Evolutionary conservation across 37 sponge, comb jelly and placozoan genomes (phyloP).

Genomic region (Chondrilla cf. caribensis): DNA sequence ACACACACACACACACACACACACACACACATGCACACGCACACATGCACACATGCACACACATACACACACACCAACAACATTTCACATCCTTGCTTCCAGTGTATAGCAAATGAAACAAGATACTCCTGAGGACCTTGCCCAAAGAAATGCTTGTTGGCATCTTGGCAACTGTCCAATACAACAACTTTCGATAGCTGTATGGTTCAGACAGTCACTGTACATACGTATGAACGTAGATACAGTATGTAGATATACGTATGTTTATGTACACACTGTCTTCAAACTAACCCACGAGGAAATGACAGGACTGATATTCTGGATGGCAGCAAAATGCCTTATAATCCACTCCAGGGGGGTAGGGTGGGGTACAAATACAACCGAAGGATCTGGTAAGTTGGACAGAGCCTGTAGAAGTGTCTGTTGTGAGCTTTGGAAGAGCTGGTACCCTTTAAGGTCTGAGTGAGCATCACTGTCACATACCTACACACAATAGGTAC

Average conservation of each 20-base stretch:
- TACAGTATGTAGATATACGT: too few relatives aligned
- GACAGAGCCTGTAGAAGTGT: not conserved
- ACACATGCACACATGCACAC: not conserved
- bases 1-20: not conserved
- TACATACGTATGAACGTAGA: too few relatives aligned
- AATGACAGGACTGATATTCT: too few relatives aligned
- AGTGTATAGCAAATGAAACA: not conserved
- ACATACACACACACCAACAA: not conserved
- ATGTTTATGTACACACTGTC: too few relatives aligned
- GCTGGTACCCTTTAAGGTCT: too few relatives aligned
- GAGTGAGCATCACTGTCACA: not conserved
- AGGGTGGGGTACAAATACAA: slow-evolving; percentile 10
- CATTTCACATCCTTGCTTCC: not conserved
- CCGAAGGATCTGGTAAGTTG: not conserved
- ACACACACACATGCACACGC: not conserved
- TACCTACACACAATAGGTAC: too few relatives aligned
- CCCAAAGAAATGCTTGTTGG: not conserved
- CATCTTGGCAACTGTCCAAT: not conserved
- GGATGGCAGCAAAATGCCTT: not conserved
- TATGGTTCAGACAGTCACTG: too few relatives aligned
- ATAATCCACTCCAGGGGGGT: slow-evolving; percentile 18
- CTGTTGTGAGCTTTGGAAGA: too few relatives aligned
- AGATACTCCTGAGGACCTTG: not conserved
- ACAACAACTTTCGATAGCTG: not conserved
- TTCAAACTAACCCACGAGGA: too few relatives aligned